These are phyloP conservation scores for Phylloscopus trochiloides DNA, from an alignment of 2,113 vertebrate genomes.

Conservation along the genomic window DNA sequence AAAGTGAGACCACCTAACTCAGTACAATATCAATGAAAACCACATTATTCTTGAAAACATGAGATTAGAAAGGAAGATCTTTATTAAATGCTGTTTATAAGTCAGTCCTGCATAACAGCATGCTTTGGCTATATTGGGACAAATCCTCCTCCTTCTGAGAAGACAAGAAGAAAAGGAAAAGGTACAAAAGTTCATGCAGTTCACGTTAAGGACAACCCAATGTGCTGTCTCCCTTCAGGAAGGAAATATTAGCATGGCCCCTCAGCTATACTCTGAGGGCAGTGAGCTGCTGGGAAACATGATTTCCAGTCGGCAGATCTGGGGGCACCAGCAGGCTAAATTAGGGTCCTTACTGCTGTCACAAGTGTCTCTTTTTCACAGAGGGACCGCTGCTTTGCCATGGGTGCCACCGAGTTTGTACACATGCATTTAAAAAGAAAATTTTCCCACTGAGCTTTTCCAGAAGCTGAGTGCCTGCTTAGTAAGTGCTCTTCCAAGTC, in stretches of 20 bases:
- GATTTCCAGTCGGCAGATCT: not conserved
- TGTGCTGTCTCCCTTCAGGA: not conserved
- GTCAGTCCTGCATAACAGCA: not conserved
- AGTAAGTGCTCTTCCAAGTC: not conserved
- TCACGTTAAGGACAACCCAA: constrained; percentile 42
- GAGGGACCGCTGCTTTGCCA: not conserved
- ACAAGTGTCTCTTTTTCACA: not conserved
- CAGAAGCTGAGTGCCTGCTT: not conserved
- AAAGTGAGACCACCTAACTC: not conserved
- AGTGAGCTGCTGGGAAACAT: not conserved
- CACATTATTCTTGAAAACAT: not conserved
- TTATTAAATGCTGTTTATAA: constrained; percentile 13
- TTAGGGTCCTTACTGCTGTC: not conserved
- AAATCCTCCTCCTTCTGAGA: constrained; percentile 18
- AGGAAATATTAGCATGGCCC: constrained; percentile 33
- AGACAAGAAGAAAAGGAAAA: constrained; percentile 41
- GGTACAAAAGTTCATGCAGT: constrained; percentile 52
- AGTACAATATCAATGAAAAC: not conserved
- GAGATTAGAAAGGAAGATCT: not conserved
- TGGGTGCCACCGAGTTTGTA: not conserved
- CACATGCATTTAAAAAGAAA: fast-evolving
- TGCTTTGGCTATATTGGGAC: constrained; percentile 16
- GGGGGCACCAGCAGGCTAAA: not conserved
- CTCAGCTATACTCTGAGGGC: not conserved
- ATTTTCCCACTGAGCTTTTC: not conserved